phyloP scores from a whole-genome alignment of 1,140 invertebrate species.

The Delia radicum region DNA sequence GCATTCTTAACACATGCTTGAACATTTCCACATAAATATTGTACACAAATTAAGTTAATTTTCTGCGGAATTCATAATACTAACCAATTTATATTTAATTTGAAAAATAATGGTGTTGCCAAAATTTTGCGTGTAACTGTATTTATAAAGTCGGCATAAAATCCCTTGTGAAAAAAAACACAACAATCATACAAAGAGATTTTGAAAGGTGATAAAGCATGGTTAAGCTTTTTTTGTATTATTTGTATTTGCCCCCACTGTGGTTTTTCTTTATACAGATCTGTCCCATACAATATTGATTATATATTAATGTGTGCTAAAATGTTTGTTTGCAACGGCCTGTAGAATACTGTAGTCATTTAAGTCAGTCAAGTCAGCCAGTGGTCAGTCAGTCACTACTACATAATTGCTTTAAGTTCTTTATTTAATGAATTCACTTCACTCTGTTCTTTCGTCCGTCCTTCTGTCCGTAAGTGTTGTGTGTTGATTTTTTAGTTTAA shows the following conservation, averaged over 20 bases:
- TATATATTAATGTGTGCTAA: neutral
- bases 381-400: neutral
- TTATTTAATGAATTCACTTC: neutral
- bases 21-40: too few relatives aligned
- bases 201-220: conserved; percentile 18
- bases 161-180: conserved; percentile 6
- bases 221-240: neutral
- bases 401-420: neutral
- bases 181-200: conserved; percentile 6
- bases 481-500: neutral
- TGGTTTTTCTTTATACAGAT: neutral
- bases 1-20: too few relatives aligned
- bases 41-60: too few relatives aligned
- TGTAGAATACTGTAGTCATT: neutral
- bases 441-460: neutral
- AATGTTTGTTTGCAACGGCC: neutral
- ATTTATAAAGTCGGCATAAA: conserved; percentile 1
- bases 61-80: too few relatives aligned
- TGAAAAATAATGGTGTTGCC: neutral
- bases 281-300: neutral
- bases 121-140: neutral
- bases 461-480: neutral
- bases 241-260: neutral
- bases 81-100: too few relatives aligned
- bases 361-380: neutral